Percentiles rank a stretch among this genome's conserved stretches.
Evolutionary conservation across 2,113 vertebrate genomes (phyloP).

Genomic region (Cololabis saira): DNA sequence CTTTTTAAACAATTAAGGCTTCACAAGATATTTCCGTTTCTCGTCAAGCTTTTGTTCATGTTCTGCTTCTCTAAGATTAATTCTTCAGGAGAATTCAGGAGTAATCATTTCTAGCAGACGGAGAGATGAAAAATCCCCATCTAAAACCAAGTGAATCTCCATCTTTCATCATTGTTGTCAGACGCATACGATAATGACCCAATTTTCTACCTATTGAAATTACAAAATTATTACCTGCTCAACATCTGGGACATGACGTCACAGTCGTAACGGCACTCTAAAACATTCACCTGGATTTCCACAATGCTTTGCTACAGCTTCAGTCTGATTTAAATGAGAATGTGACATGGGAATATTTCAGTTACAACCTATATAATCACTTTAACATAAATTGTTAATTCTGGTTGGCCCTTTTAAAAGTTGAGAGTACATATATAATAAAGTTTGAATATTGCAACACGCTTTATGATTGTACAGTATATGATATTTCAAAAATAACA

Average conservation of each 20-base stretch:
- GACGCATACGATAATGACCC: background rate
- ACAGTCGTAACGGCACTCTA: constrained; percentile 17
- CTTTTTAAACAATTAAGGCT: constrained; percentile 58
- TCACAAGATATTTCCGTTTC: constrained; percentile 12
- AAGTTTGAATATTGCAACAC: no score
- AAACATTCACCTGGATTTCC: no score
- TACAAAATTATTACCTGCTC: constrained; percentile 34
- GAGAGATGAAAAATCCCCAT: constrained; percentile 8
- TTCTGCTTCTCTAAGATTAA: constrained; percentile 28
- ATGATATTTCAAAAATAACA: no score
- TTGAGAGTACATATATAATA: no score
- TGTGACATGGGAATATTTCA: no score
- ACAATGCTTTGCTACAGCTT: no score
- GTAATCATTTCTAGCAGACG: constrained; percentile 39
- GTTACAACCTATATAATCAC: no score
- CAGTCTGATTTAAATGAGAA: no score
- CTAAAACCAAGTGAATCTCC: background rate
- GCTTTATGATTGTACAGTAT: no score
- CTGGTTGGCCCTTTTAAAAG: no score
- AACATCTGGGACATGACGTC: constrained; percentile 47
- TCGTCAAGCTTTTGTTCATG: constrained; percentile 52
- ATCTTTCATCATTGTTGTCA: no score
- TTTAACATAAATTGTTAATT: no score
- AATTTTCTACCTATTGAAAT: constrained; percentile 39
- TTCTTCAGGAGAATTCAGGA: constrained; percentile 36